Conservation (phyloP, 2,113 vertebrate species). For the Pterocles gutturalis region DNA sequence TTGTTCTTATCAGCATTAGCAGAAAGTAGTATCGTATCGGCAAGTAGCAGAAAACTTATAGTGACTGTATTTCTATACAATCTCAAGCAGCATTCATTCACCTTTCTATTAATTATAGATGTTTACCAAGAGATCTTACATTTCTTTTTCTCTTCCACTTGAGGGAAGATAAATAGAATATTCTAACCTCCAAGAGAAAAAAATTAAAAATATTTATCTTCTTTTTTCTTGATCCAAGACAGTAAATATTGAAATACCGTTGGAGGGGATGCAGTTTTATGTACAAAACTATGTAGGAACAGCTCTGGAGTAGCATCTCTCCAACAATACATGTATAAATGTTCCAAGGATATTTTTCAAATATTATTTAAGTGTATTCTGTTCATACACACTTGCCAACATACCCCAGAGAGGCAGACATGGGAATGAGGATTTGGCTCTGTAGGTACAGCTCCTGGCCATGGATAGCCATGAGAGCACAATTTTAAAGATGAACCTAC, state of each 20-base stretch:
- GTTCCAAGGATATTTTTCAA: slow-evolving; percentile 37
- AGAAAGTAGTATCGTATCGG: neutral
- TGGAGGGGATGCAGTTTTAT: slow-evolving; percentile 1
- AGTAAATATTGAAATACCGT: slow-evolving; percentile 20
- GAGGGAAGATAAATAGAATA: neutral
- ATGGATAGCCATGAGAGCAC: slow-evolving; percentile 30
- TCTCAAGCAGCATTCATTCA: neutral
- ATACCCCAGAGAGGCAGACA: slow-evolving; percentile 25
- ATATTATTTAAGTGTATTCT: slow-evolving; percentile 45
- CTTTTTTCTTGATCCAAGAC: slow-evolving; percentile 1
- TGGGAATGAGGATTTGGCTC: slow-evolving; percentile 29
- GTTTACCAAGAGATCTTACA: neutral
- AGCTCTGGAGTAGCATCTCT: neutral
- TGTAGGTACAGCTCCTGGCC: slow-evolving; percentile 48
- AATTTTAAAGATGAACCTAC: slow-evolving; percentile 64
- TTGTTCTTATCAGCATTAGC: neutral
- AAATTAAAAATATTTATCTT: neutral
- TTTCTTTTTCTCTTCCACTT: neutral
- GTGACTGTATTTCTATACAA: neutral
- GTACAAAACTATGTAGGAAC: neutral
- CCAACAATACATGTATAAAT: slow-evolving; percentile 9
- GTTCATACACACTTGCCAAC: slow-evolving; percentile 26
- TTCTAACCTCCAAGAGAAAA: neutral
- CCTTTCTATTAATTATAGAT: neutral
- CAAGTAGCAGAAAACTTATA: neutral